Conservation (phyloP, 2,113 vertebrate genomes). For the Pachypanchax playfairii region DNA sequence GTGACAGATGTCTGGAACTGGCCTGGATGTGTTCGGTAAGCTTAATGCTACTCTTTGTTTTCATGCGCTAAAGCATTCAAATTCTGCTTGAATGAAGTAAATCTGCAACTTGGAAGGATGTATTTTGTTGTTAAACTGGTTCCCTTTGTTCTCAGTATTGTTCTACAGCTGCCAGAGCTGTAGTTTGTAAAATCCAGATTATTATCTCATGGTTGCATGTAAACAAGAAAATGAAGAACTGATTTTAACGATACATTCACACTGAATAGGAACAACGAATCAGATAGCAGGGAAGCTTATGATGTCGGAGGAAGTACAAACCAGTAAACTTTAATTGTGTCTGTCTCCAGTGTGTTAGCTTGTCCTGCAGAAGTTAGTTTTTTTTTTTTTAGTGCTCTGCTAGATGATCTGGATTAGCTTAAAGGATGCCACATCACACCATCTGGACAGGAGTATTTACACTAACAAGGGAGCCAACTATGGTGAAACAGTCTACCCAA, state of each 20-base stretch:
- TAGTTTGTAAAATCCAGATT: too few species aligned
- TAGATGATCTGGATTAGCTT: slow-evolving; percentile 25
- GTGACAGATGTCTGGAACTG: slow-evolving; percentile 32
- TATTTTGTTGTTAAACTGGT: slow-evolving; percentile 4
- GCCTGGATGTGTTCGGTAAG: slow-evolving; percentile 28
- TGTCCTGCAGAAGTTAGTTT: slow-evolving; percentile 31
- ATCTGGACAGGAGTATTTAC: slow-evolving; percentile 46
- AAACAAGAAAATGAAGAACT: slow-evolving; percentile 36
- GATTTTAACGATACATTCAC: slow-evolving; percentile 16
- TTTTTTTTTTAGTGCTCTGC: too few species aligned
- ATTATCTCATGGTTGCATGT: slow-evolving; percentile 13
- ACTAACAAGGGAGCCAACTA: slow-evolving; percentile 37
- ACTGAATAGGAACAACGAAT: background rate
- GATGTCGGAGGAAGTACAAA: slow-evolving; percentile 39
- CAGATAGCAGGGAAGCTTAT: too few species aligned
- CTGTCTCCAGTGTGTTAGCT: slow-evolving; percentile 25
- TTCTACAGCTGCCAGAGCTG: background rate
- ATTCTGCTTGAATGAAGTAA: slow-evolving; percentile 46
- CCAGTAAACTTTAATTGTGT: slow-evolving; percentile 9
- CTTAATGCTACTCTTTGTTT: slow-evolving; percentile 22
- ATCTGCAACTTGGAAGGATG: background rate
- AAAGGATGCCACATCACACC: slow-evolving; percentile 43
- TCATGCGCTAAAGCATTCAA: slow-evolving; percentile 25
- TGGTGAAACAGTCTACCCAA: slow-evolving; percentile 14
- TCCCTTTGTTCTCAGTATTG: background rate